Evolutionary conservation across 2,888 invertebrate genomes (phyloP).

Genomic region (Unio pictorum): DNA sequence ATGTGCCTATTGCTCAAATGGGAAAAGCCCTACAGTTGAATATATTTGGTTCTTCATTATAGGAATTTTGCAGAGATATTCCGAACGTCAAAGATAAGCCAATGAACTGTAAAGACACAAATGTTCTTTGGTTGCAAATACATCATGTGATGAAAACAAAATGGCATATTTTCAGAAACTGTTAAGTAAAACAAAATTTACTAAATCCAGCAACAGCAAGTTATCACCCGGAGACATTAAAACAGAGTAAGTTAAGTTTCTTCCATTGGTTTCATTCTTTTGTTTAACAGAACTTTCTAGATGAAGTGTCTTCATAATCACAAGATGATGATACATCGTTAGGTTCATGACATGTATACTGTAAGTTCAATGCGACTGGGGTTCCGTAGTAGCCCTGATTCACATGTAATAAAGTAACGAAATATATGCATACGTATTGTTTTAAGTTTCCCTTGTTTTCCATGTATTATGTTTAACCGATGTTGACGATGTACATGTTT

Average conservation of each 20-base stretch:
- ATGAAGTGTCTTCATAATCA: neutral
- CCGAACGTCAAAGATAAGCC: no score
- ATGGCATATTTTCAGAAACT: slow-evolving; percentile 38
- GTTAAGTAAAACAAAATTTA: slow-evolving; percentile 21
- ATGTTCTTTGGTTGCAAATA: no score
- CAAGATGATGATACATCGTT: neutral
- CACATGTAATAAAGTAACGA: no score
- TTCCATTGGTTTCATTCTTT: neutral
- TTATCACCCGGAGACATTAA: slow-evolving; percentile 17
- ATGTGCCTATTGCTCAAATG: no score
- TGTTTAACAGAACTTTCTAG: neutral
- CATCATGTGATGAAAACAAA: slow-evolving; percentile 17
- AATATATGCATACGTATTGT: no score
- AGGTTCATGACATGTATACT: neutral
- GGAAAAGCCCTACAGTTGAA: no score
- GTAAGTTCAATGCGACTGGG: neutral
- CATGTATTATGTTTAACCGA: no score
- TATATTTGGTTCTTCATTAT: no score
- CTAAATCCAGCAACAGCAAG: slow-evolving; percentile 18
- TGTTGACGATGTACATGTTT: no score
- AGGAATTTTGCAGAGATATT: no score
- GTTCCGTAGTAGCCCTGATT: neutral
- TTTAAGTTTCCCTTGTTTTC: no score
- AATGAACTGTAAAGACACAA: no score
- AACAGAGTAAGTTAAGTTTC: slow-evolving; percentile 22